A percentile compares a stretch with the other conserved stretches of the same genome.
These are phyloP conservation scores for Eupsittula cactorum DNA, from an alignment of 2,113 vertebrate species.

Conservation along the genomic window DNA sequence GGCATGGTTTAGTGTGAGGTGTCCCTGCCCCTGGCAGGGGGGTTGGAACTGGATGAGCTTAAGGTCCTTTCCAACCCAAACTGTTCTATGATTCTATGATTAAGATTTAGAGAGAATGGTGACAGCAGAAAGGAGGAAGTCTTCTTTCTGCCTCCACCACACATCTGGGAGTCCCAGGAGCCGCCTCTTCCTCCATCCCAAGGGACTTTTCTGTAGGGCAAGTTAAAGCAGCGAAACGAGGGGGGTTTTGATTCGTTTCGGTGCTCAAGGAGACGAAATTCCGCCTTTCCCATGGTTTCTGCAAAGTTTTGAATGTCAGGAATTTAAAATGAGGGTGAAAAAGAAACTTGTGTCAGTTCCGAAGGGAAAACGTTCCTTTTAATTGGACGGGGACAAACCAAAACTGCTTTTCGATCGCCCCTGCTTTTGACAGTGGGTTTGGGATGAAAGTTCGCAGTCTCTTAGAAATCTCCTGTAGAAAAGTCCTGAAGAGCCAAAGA, in stretches of 20 bases:
- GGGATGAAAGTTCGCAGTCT: not conserved
- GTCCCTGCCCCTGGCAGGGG: no score
- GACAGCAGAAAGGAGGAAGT: not conserved
- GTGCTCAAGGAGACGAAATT: not conserved
- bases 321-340: not conserved
- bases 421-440: not conserved
- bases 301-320: not conserved
- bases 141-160: not conserved
- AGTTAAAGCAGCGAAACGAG: not conserved
- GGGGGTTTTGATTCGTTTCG: rapidly evolving
- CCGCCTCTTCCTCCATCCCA: rapidly evolving
- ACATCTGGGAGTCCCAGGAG: not conserved
- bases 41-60: no score
- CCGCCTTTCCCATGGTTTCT: not conserved
- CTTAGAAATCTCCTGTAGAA: not conserved
- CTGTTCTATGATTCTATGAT: no score
- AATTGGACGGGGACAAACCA: not conserved
- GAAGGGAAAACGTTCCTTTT: not conserved
- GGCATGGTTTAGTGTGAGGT: no score
- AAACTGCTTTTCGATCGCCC: not conserved
- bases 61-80: no score
- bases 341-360: not conserved
- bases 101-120: not conserved
- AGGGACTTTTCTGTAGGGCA: not conserved
- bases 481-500: not conserved